Percentiles rank a stretch among this genome's conserved stretches.
phyloP scores from a whole-genome alignment of 2,888 invertebrate genomes.

The Tiliacea aurago region DNA sequence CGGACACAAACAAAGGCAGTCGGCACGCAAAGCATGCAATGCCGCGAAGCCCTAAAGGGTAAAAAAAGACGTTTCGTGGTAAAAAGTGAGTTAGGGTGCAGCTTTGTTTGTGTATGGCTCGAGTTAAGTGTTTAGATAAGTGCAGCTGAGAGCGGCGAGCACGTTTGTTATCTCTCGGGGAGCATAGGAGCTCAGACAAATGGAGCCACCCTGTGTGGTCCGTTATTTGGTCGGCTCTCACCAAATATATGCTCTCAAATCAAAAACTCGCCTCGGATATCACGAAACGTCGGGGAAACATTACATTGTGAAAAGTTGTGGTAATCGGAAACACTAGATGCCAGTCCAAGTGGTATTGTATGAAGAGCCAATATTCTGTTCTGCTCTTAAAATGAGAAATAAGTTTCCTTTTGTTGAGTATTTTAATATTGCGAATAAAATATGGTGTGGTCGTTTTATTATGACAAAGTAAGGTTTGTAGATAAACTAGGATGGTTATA shows the following conservation, averaged over 20 bases:
- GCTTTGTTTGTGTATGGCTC: slow-evolving; percentile 89
- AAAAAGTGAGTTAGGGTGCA: slow-evolving; percentile 88
- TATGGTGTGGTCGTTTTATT: slow-evolving; percentile 19
- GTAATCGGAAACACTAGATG: slow-evolving; percentile 61
- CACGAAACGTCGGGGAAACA: slow-evolving; percentile 55
- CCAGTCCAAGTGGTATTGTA: slow-evolving; percentile 38
- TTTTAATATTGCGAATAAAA: slow-evolving; percentile 22
- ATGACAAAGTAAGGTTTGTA: slow-evolving; percentile 17
- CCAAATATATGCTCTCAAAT: slow-evolving; percentile 82
- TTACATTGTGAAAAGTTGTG: slow-evolving; percentile 63
- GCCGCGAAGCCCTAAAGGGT: slow-evolving; percentile 85
- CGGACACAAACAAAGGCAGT: slow-evolving; percentile 85
- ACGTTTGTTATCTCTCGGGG: slow-evolving; percentile 89
- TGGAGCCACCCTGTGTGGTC: slow-evolving; percentile 90
- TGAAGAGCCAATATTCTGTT: slow-evolving; percentile 41
- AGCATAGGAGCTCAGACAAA: slow-evolving; percentile 84
- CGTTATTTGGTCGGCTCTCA: slow-evolving; percentile 83
- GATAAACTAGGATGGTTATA: slow-evolving; percentile 12
- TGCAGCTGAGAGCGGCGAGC: slow-evolving; percentile 86
- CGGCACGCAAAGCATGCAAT: slow-evolving; percentile 85
- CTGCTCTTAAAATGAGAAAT: slow-evolving; percentile 30
- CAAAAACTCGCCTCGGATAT: slow-evolving; percentile 73
- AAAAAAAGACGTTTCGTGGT: slow-evolving; percentile 87
- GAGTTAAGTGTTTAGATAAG: slow-evolving; percentile 90
- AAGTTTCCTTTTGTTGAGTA: slow-evolving; percentile 28